These are phyloP conservation scores for Acleris holmiana DNA, from an alignment of 2,888 invertebrate species.

Conservation along the genomic window DNA sequence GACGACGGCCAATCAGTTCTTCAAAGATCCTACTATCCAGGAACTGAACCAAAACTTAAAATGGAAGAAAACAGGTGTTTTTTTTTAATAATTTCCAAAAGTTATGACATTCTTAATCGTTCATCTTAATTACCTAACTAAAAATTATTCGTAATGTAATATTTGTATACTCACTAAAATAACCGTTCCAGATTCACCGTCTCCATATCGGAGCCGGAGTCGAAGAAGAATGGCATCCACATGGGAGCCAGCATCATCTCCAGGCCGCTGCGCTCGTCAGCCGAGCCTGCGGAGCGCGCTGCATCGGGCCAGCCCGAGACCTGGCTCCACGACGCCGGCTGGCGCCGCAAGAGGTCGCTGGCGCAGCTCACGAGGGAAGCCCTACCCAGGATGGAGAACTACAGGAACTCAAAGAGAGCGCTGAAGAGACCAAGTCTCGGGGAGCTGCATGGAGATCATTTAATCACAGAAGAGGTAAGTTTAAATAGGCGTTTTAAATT, in stretches of 20 bases:
- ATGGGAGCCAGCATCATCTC: slow-evolving; percentile 77
- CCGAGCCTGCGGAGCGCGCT: slow-evolving; percentile 59
- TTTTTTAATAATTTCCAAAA: too few species aligned
- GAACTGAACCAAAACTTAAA: slow-evolving; percentile 16
- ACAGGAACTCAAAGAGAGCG: slow-evolving; percentile 90
- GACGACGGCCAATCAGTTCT: slow-evolving; percentile 58
- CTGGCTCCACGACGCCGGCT: slow-evolving; percentile 77
- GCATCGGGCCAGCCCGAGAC: slow-evolving; percentile 60
- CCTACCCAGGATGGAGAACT: slow-evolving; percentile 92
- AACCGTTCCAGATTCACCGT: slow-evolving; percentile 65
- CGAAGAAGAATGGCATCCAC: slow-evolving; percentile 77
- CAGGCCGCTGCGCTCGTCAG: slow-evolving; percentile 67
- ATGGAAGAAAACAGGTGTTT: slow-evolving; percentile 71
- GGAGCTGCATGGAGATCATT: slow-evolving; percentile 89
- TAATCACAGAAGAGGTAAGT: slow-evolving; percentile 74
- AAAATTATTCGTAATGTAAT: too few species aligned
- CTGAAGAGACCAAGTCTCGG: slow-evolving; percentile 93
- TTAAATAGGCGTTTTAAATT: too few species aligned
- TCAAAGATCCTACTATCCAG: slow-evolving; percentile 60
- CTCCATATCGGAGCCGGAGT: slow-evolving; percentile 67
- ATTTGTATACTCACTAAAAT: background rate
- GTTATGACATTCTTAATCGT: too few species aligned
- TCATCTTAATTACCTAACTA: too few species aligned
- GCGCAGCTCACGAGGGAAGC: slow-evolving; percentile 91
- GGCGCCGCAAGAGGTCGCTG: slow-evolving; percentile 83